Evolutionary conservation across 2,888 invertebrate species (phyloP), one percentile per base, ranked within the genome.

Genomic region (Campoplex nolae): DNA sequence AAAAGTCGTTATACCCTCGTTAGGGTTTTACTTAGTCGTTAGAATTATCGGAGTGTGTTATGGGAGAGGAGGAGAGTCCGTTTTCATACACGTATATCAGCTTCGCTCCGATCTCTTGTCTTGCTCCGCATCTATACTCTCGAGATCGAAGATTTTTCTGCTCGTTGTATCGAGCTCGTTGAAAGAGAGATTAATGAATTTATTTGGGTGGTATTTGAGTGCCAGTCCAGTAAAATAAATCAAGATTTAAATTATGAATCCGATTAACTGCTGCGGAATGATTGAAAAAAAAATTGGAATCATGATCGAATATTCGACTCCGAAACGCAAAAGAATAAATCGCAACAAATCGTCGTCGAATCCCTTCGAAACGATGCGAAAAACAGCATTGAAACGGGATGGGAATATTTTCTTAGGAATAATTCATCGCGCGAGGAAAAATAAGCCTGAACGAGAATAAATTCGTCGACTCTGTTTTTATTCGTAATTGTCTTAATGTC

Each of bases 1-100:
- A 87, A 87, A 87, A 82, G 74, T 87, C 86, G 84, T 87, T 84
- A 87, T 78, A 84, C 74, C 78, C 86, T 87, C 87, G 82, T 87
- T 84, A 84, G 70, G 84, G 74, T 84, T 87, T 71, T 67, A 83
- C 80, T 84, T 74, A 62, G 65, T 71, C 82, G 82, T 84, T 75
- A 79, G 75, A 51, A 67, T 71, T 77, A 76, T 71, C 48, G 38
- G 76, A 54, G 54, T 51, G 54, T 51, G 51, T 65, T 77, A 73
- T 35, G 35, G 13, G 6, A 23, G 56, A 35, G 58, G 74, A 28
- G 28, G 28, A 58, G 13, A 62, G 13, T 62, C 32, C n/a, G 62
- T 62, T 62, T 32, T 62, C 13, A 32, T 62, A 13, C 13, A 16
- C 28, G 23, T 23, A 23, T 23, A 62, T 62, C 62, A 32, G 32